Evolutionary conservation across 2,797 vertebrate genomes (phyloP), one percentile per base, ranked within the genome.

Genomic region (Vireo griseus): DNA sequence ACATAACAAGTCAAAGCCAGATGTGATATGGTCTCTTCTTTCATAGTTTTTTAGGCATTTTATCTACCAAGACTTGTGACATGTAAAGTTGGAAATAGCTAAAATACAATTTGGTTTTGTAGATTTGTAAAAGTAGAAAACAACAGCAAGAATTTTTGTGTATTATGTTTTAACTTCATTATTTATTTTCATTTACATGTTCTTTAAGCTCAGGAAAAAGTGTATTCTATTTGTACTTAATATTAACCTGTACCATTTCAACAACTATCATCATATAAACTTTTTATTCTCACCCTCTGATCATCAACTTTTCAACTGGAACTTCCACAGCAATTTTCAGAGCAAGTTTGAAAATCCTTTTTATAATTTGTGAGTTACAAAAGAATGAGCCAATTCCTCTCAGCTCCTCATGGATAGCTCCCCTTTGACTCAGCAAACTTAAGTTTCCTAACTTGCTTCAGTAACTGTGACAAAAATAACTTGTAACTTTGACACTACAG

Each of bases 101-200:
- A 51, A 71, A 76, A 69, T 25, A 39, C 15, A 62, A 59, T 42
- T 33, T 66, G 19, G 16, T 16, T 63, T 69, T 63, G 29, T 59
- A 48, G 66, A 82, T 72, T 63, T 19, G 3, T 37, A 66, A 47
- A 89, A 83, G 24, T n/a, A 92, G 47, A 68, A 93, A 85, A 89
- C 0, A 0, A 35, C 18, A 85, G 33, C 0, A 9, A 67, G 31
- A 67, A 35, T 42, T 85, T 81, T n/a, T 87, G 29, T 44, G 21
- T 2, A 0, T 75, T 68, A 35, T 16, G 4, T 51, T 62, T 72
- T 86, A 88, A 82, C 9, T 63, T 89, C 2, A 12, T 19, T 7
- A 69, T 73, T 94, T 72, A 20, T 57, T 88, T 78, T 91, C 13
- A 58, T 48, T 67, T 72, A 67, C 14, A 7, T 47, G 54, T 39